Percentiles rank a stretch among this genome's conserved stretches.
Evolutionary conservation across 2,797 vertebrate genomes (phyloP).

Genomic region (Falco concolor): DNA sequence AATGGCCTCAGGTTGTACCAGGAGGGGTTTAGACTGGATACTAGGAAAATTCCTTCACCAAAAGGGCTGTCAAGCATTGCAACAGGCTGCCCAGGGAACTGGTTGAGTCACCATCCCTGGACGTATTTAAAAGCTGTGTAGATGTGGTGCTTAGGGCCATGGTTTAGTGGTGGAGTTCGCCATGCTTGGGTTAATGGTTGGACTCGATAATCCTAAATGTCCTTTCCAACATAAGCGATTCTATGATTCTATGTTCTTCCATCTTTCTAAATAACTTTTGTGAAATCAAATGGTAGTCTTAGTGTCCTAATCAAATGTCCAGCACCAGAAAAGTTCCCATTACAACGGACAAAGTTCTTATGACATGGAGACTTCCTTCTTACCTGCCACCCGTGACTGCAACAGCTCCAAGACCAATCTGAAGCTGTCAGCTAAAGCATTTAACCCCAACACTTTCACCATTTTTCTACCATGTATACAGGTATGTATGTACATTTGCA

Average conservation of each 20-base stretch:
- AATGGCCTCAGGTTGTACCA: too few species aligned
- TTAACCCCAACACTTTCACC: neutral
- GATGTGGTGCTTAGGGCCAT: too few species aligned
- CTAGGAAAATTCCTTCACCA: too few species aligned
- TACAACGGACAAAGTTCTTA: neutral
- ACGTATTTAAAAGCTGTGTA: too few species aligned
- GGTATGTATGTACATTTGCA: neutral
- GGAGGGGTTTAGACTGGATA: too few species aligned
- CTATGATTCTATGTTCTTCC: neutral
- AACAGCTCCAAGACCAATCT: neutral
- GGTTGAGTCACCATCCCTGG: too few species aligned
- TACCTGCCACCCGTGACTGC: neutral
- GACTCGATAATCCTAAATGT: too few species aligned
- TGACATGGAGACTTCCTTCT: neutral
- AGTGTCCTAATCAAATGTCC: neutral
- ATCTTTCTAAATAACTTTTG: neutral
- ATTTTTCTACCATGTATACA: neutral
- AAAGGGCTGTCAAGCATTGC: too few species aligned
- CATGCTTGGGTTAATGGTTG: too few species aligned
- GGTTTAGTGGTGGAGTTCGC: too few species aligned
- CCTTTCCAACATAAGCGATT: too few species aligned
- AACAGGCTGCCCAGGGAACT: too few species aligned
- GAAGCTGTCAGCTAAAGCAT: neutral
- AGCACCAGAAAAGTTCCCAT: neutral
- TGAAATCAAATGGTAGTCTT: neutral